phyloP scores from a whole-genome alignment of 2,888 invertebrate genomes.

The Ischnura elegans region DNA sequence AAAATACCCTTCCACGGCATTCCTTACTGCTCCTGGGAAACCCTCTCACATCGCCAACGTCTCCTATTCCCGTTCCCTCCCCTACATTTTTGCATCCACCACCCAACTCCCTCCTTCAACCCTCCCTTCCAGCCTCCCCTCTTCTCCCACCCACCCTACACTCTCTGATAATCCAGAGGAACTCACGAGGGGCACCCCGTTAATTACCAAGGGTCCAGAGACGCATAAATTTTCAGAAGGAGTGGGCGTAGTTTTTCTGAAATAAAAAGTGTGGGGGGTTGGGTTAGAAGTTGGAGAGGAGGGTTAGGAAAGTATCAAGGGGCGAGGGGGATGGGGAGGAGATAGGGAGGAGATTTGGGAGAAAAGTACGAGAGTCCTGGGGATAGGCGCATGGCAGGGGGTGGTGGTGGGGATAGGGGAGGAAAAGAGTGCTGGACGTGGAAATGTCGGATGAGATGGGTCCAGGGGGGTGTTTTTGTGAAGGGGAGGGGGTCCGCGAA shows the following conservation, averaged over 20 bases:
- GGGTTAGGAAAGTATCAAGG: neutral
- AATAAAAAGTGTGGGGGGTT: neutral
- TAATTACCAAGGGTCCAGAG: constrained; percentile 64
- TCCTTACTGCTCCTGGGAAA: neutral
- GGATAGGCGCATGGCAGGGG: neutral
- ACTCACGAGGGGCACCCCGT: constrained; percentile 63
- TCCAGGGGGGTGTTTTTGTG: neutral
- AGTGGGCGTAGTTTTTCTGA: constrained; percentile 43
- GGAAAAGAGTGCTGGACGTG: neutral
- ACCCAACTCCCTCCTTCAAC: neutral
- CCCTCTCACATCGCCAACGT: neutral
- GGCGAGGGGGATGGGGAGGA: neutral
- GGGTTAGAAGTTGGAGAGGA: neutral
- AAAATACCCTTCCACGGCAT: neutral
- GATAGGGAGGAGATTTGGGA: neutral
- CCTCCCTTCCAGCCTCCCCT: neutral
- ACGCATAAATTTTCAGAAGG: constrained; percentile 63
- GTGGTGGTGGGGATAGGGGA: neutral
- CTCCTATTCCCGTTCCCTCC: neutral
- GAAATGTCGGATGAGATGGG: neutral
- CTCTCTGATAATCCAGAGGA: constrained; percentile 62
- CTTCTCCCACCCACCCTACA: neutral
- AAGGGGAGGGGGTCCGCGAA: neutral
- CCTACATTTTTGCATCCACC: neutral
- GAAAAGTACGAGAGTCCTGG: neutral